Evolutionary conservation across 1,140 invertebrate species (phyloP), one percentile per base, ranked within the genome.

Genomic region (Liolophura sinensis): DNA sequence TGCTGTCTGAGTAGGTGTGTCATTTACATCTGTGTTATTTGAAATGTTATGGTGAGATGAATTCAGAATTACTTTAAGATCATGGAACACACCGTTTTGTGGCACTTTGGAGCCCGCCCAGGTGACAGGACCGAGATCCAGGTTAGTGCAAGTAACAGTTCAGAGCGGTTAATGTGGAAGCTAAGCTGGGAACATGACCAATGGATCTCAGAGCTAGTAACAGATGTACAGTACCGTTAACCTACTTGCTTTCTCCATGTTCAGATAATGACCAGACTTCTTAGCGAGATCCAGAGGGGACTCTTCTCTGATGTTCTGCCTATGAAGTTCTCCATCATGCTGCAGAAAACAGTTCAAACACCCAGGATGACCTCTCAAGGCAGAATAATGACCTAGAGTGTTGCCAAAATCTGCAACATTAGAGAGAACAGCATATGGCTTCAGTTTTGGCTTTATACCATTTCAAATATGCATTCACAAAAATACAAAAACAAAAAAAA

Each of bases 341-440:
- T 78, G 77, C 11, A 82, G 59, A 60, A 73, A 80, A 72, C 82
- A 84, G 67, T 79, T 84, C 27, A 82, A 73, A 64, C 78, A 79
- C 20, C 77, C 75, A n/a, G 81, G 76, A 31, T 73, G 68, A 3
- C 76, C 75, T 25, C 68, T 70, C 52, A 82, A 76, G 40, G 72
- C 74, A 0, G 80, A 78, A 73, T 76, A 82, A 66, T 82, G 81
- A 20, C 72, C 73, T n/a, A 74, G 72, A 12, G 78, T 80, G 66
- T 82, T 81, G 16, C 81, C 79, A 75, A 73, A 73, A 60, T 77
- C 77, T 80, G 63, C 31, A 69, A 59, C 52, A 5, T 40, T 40
- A 67, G 58, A 51, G 49, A 63, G 50, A 46, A 31, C 25, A 57
- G 14, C 16, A 64, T 24, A 58, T 20, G 5, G 6, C 52, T 20